These are phyloP conservation scores for Patiria miniata DNA, from an alignment of 35 echinoderm and acorn worm genomes.

Conservation along the genomic window DNA sequence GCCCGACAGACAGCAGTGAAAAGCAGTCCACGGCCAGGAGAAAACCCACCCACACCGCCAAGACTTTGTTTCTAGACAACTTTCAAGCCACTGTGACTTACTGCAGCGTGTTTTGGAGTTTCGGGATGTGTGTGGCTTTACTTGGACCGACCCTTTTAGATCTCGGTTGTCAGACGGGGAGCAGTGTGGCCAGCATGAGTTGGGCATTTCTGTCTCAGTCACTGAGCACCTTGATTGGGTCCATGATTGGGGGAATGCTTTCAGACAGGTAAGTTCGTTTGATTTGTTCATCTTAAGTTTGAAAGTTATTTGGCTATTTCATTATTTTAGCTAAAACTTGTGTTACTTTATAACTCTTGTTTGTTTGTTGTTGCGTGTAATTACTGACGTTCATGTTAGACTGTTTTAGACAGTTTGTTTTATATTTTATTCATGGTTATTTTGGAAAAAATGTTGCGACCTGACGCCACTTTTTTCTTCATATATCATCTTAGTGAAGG, in stretches of 20 bases:
- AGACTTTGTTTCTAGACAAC: conserved; percentile 64
- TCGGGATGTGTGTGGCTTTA: conserved; percentile 98
- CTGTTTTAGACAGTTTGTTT: too few relatives aligned
- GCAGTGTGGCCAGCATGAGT: conserved; percentile 82
- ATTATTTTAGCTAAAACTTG: too few relatives aligned
- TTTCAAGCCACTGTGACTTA: conserved; percentile 92
- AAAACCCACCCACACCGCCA: conserved; percentile 41
- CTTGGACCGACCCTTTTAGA: conserved; percentile 91
- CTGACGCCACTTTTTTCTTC: too few relatives aligned
- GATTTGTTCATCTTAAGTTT: neutral
- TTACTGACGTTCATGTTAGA: too few relatives aligned
- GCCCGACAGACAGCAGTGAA: neutral
- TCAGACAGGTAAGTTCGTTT: conserved; percentile 76
- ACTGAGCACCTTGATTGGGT: conserved; percentile 84
- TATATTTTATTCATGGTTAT: too few relatives aligned
- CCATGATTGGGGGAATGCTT: conserved; percentile 87
- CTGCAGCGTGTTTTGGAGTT: conserved; percentile 98
- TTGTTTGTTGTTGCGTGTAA: too few relatives aligned
- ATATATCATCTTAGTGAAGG: too few relatives aligned
- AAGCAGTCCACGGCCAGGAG: neutral
- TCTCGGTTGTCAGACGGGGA: conserved; percentile 91
- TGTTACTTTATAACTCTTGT: too few relatives aligned
- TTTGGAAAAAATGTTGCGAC: too few relatives aligned
- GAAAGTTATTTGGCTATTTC: too few relatives aligned
- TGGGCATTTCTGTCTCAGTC: conserved; percentile 92